Base-by-base conservation (phyloP, 1,140 invertebrate genomes). In the Phocides pigmalion region DNA sequence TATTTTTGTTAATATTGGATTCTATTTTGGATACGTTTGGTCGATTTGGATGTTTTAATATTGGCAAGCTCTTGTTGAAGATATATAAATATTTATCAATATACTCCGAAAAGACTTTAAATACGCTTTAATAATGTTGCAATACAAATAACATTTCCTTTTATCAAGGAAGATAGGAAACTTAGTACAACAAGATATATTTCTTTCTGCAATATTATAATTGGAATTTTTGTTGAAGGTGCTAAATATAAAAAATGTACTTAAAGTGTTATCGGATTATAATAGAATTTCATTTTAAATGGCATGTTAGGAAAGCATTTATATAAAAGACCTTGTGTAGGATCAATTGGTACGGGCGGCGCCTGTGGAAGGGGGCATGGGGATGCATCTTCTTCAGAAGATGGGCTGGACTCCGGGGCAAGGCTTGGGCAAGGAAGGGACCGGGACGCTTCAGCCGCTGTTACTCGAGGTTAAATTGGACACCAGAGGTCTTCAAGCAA, bases 391-490 rank as follows among this genome's bases (percentile, higher is more conserved):
- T 42, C 93, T 99, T 12, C 96, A 98, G 91, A 99, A 99, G 93
- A 99, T 99, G 98, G 98, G 98, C 32, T 99, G 98, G 98, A 96
- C 95, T 72, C 97, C 97, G 2, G 98, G 98, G 0, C 97, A 98
- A 89, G 98, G 98, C 39, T 93, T 99, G 20, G 98, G 98, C 14
- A 98, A 98, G 85, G 96, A 98, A 81, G 98, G 97, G 85, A 97
- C 98, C 72, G 98, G 98, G 0, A 94, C 95, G 0, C 87, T 97
- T 12, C 97, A 97, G 80, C 98, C 98, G 0, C 91, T 99, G 0
- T 92, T 97, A 42, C 91, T 99, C 0, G 97, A 98, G 87, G 95
- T 99, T 4, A 99, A 99, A 90, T 94, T 97, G 64, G 98, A 99
- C 83, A 98, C 98, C 74, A 97, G 96, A 87, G 98, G 98, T 72